Evolutionary conservation across 2,888 invertebrate species (phyloP), one percentile per base, ranked within the genome.

Genomic region (Lissonota sp.): DNA sequence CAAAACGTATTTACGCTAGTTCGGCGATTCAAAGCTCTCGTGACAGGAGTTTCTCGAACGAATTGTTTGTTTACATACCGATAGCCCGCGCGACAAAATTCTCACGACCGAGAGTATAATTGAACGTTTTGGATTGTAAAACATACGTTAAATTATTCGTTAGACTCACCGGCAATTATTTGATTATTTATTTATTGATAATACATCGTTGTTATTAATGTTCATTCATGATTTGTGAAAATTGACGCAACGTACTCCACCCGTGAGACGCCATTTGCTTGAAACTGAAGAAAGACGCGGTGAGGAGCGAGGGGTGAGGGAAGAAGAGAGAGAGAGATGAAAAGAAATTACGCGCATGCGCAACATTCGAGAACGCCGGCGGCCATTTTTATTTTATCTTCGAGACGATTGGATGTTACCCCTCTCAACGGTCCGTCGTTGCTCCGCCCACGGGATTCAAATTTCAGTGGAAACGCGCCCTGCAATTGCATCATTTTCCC

Each of bases 221-320:
- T 93, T 93, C 93, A 93, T 91, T 93, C 93, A 93, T 93, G 89
- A 93, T 92, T 92, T 91, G 89, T 85, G 86, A 86, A 90, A 91
- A 88, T 89, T 88, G 90, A 91, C 90, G 91, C 90, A 91, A 91
- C 90, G 91, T 91, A 90, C 90, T 92, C 92, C 92, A 92, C 91
- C 92, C 90, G 88, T 87, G 89, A 88, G 93, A 93, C 93, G 93
- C 93, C 93, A 93, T 93, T 93, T 93, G 91, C 93, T 92, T 91
- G 90, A 75, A 78, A 82, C 82, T 82, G 82, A 26, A 26, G 82
- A 72, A 58, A 70, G 66, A 71, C 60, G 62, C 74, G 51, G 75
- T 40, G 82, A 42, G 70, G 78, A 16, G 40, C 62, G 60, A 70
- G 58, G 42, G 53, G 67, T 49, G 69, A 37, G 26, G 14, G 60